Conservation (phyloP, 37 sponge, comb jelly and placozoan species). For the Diacarnus erythraeanus region DNA sequence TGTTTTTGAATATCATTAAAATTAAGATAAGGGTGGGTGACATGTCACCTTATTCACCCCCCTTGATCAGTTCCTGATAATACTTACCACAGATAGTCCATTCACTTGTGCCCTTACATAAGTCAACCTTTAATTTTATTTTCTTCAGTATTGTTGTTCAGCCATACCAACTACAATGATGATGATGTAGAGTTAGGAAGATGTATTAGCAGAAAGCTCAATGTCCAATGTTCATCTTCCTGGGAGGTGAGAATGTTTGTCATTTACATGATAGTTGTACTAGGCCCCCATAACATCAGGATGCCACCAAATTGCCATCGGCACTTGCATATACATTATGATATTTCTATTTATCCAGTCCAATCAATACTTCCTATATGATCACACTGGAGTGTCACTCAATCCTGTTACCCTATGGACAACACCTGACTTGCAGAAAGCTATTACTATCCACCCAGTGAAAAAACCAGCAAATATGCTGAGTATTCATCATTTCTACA, state of each 20-base stretch:
- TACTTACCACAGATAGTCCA: too few relatives aligned
- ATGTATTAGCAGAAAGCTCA: conserved; percentile 67
- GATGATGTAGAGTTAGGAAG: conserved; percentile 85
- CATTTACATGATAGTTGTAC: too few relatives aligned
- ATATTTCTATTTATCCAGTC: conserved; percentile 10
- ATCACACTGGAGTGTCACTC: conserved; percentile 26
- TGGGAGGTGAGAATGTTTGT: too few relatives aligned
- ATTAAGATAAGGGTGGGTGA: too few relatives aligned
- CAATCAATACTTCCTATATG: conserved; percentile 4
- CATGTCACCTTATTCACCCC: too few relatives aligned
- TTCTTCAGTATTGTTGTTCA: background rate
- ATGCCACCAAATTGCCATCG: too few relatives aligned
- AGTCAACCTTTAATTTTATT: too few relatives aligned
- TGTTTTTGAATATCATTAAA: too few relatives aligned
- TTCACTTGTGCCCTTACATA: too few relatives aligned
- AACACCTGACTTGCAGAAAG: conserved; percentile 6
- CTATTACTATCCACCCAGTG: conserved; percentile 54
- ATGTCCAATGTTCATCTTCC: conserved; percentile 65
- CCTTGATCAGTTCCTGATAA: too few relatives aligned
- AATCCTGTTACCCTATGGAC: conserved; percentile 48
- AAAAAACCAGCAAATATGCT: conserved; percentile 62
- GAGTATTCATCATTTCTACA: conserved; percentile 48
- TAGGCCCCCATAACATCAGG: too few relatives aligned
- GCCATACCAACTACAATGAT: conserved; percentile 29
- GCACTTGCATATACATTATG: too few relatives aligned